Evolutionary conservation across 2,888 invertebrate genomes (phyloP).

Genomic region (Formica aserva): DNA sequence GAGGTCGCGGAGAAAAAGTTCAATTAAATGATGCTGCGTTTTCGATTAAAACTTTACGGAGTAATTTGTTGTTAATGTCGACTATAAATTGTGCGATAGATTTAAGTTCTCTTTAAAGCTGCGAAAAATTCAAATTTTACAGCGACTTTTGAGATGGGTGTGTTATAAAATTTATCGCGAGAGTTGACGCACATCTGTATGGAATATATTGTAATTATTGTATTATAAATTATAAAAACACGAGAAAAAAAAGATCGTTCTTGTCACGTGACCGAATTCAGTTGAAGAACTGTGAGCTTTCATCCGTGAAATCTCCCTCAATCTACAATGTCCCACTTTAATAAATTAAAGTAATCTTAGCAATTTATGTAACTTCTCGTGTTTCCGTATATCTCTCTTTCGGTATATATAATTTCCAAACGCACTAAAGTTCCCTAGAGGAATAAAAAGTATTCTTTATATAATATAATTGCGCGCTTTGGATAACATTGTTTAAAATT

Average conservation of each 20-base stretch:
- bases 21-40: constrained; percentile 47
- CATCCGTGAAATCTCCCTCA: neutral
- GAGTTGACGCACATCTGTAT: neutral
- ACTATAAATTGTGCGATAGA: constrained; percentile 39
- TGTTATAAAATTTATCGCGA: neutral
- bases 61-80: constrained; percentile 50
- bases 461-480: neutral
- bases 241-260: neutral
- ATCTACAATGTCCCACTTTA: neutral
- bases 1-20: constrained; percentile 38
- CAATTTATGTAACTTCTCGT: neutral
- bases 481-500: neutral
- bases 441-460: neutral
- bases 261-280: neutral
- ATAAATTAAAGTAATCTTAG: neutral
- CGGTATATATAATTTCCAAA: neutral
- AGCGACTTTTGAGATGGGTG: neutral
- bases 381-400: neutral
- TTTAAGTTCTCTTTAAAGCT: neutral
- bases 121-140: neutral
- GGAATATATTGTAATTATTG: neutral
- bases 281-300: neutral
- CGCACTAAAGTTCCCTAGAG: neutral
- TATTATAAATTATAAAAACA: neutral
- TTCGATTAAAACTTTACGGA: constrained; percentile 51